phyloP scores from a whole-genome alignment of 2,113 vertebrate genomes.

The Ptilonorhynchus violaceus region DNA sequence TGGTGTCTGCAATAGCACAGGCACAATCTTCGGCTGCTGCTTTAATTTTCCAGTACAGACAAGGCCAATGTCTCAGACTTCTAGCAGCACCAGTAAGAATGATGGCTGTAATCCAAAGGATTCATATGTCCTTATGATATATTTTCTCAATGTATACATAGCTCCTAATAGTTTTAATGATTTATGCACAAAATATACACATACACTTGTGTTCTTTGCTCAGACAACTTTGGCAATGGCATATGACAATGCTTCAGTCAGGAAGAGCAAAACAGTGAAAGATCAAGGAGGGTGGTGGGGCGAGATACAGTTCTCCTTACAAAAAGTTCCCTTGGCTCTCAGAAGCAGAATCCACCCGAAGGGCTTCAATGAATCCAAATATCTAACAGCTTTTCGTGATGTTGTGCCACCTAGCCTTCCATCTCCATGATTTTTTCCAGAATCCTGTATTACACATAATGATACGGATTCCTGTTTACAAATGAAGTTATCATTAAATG shows the following conservation, averaged over 20 bases:
- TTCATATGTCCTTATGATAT: neutral
- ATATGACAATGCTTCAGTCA: neutral
- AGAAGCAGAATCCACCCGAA: neutral
- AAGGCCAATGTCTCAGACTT: neutral
- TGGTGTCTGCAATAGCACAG: neutral
- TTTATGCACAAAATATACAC: neutral
- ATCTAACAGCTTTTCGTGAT: neutral
- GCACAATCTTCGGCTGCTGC: neutral
- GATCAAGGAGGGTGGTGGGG: accelerated
- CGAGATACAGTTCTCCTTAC: neutral
- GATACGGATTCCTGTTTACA: neutral
- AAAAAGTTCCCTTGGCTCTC: neutral
- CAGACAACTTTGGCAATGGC: neutral
- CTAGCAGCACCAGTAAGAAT: neutral
- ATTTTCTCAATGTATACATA: neutral
- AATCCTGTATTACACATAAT: neutral
- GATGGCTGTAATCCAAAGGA: neutral
- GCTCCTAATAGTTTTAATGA: neutral
- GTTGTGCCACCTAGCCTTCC: neutral
- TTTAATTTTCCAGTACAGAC: neutral
- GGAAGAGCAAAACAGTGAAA: neutral
- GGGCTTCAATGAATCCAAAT: neutral
- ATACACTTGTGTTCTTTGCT: neutral
- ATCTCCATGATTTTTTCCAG: neutral
- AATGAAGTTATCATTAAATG: neutral